Evolutionary conservation across 2,888 invertebrate species (phyloP).

Genomic region (Stegana nigrithorax): DNA sequence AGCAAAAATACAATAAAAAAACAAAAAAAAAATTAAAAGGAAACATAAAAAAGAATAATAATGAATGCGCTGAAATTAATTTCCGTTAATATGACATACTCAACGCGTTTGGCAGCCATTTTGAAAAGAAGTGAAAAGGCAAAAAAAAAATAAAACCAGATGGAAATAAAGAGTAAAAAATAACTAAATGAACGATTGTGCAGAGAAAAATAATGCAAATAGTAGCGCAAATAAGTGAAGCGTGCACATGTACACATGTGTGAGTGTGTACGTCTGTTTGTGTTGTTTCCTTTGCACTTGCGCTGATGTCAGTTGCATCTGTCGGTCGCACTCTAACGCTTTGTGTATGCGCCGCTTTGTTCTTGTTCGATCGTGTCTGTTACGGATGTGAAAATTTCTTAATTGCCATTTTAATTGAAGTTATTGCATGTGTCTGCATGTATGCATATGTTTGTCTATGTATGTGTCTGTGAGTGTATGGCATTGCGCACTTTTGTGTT

Average conservation of each 20-base stretch:
- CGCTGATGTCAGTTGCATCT: neutral
- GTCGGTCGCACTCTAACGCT: neutral
- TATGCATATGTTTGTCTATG: too few species aligned
- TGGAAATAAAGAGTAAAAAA: neutral
- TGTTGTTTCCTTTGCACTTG: neutral
- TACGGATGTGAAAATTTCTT: constrained; percentile 46
- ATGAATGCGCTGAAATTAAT: constrained; percentile 49
- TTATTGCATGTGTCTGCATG: constrained; percentile 32
- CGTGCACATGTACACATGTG: neutral
- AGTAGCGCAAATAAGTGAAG: neutral
- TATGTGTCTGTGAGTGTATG: neutral
- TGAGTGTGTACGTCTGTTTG: neutral
- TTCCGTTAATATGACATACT: constrained; percentile 45
- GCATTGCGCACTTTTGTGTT: neutral
- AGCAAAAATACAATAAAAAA: constrained; percentile 31
- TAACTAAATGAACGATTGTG: neutral
- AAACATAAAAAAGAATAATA: constrained; percentile 22
- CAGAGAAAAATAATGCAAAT: neutral
- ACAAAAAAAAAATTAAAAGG: constrained; percentile 25
- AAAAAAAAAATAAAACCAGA: neutral
- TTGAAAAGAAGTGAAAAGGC: constrained; percentile 4
- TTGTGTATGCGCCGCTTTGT: neutral
- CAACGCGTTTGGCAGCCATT: constrained; percentile 20
- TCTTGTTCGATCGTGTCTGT: constrained; percentile 14
- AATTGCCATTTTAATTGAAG: constrained; percentile 51